phyloP scores from a whole-genome alignment of 2,113 vertebrate genomes.

The Spilogale gracilis region DNA sequence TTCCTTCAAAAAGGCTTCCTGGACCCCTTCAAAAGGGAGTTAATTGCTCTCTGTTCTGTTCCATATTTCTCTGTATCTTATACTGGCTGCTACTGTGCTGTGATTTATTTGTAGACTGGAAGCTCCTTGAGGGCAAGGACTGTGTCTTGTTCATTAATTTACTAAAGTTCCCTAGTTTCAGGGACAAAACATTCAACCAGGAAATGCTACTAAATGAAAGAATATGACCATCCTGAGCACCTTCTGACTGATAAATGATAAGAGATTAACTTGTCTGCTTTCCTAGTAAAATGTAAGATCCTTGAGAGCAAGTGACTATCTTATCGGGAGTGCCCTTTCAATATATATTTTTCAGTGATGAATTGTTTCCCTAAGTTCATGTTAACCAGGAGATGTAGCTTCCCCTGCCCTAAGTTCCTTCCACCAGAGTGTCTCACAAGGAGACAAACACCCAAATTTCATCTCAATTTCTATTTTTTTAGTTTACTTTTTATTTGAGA shows the following conservation, averaged over 20 bases:
- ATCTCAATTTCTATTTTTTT: not conserved
- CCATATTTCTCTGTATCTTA: not conserved
- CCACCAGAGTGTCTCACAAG: not conserved
- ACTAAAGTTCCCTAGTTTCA: not conserved
- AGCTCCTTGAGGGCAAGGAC: not conserved
- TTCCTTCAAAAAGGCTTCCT: not conserved
- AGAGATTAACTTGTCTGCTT: not conserved
- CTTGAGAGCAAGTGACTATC: not conserved
- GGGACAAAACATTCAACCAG: not conserved
- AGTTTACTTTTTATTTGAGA: not conserved
- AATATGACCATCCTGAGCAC: not conserved
- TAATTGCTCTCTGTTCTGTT: not conserved
- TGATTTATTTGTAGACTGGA: not conserved
- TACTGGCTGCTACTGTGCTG: not conserved
- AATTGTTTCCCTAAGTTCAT: not conserved
- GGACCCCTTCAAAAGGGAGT: not conserved
- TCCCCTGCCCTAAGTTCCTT: not conserved
- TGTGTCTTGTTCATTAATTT: not conserved
- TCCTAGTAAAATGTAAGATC: not conserved
- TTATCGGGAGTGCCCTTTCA: not conserved
- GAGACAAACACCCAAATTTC: not conserved
- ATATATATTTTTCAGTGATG: not conserved
- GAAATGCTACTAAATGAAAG: not conserved
- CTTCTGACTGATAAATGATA: not conserved
- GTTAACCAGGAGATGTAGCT: not conserved